Conservation (phyloP, 2,797 vertebrate species). For the Synanceia verrucosa region DNA sequence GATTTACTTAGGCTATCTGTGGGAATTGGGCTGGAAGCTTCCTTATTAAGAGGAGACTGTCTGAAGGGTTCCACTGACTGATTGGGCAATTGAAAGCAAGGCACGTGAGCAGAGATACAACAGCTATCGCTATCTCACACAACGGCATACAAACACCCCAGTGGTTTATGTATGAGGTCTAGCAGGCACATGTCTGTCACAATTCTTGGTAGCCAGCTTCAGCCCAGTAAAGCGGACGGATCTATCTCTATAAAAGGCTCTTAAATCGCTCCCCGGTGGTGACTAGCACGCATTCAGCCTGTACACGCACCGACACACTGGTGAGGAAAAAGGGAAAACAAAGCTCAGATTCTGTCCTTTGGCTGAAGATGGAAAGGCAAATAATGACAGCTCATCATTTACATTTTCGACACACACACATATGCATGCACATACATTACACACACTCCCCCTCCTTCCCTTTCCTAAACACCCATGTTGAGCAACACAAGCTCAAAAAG, state of each 20-base stretch:
- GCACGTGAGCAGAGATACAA: constrained; percentile 72
- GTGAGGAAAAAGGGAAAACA: constrained; percentile 45
- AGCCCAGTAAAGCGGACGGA: constrained; percentile 74
- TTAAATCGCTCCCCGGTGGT: constrained; percentile 75
- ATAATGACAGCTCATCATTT: constrained; percentile 48
- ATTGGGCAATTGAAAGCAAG: constrained; percentile 76
- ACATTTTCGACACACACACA: constrained; percentile 37
- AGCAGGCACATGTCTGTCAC: constrained; percentile 75
- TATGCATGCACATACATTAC: constrained; percentile 5
- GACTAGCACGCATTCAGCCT: constrained; percentile 49
- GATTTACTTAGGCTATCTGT: constrained; percentile 81
- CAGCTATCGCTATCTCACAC: constrained; percentile 58
- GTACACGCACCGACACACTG: constrained; percentile 60
- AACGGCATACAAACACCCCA: constrained; percentile 59
- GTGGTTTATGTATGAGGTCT: constrained; percentile 78
- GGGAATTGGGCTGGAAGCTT: constrained; percentile 79
- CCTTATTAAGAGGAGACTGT: constrained; percentile 81
- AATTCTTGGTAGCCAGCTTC: constrained; percentile 70
- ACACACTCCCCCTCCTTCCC: neutral
- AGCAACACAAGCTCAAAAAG: constrained; percentile 18
- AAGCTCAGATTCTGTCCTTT: constrained; percentile 50
- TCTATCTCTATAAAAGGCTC: constrained; percentile 79
- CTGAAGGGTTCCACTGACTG: constrained; percentile 80
- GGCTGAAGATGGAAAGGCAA: constrained; percentile 17
- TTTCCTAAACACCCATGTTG: constrained; percentile 30